These are phyloP conservation scores for Typhlichthys eigenmanni DNA, from an alignment of 2,797 vertebrate genomes.

Conservation along the genomic window DNA sequence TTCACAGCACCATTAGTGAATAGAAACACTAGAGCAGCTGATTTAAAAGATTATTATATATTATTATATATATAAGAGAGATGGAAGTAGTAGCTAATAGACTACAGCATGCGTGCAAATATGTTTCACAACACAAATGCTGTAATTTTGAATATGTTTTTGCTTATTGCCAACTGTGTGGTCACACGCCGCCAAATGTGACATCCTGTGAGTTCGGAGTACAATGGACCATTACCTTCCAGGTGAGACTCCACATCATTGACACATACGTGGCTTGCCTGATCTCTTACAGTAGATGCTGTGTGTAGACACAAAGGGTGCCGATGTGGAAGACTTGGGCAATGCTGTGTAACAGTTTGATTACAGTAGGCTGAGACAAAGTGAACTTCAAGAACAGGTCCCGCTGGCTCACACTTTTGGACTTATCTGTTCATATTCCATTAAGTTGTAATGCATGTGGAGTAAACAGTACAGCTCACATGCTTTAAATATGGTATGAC, in stretches of 20 bases:
- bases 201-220: too few species aligned
- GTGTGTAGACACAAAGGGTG: conserved; percentile 14
- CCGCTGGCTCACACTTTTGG: too few species aligned
- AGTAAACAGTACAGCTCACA: background rate
- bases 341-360: conserved; percentile 10
- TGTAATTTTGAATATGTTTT: too few species aligned
- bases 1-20: too few species aligned
- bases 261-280: conserved; percentile 9
- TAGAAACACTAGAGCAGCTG: too few species aligned
- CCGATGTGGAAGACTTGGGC: conserved; percentile 15
- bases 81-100: too few species aligned
- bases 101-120: too few species aligned
- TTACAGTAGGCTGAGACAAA: background rate
- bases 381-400: background rate
- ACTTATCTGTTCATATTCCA: background rate
- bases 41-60: too few species aligned
- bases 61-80: too few species aligned
- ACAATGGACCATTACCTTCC: conserved; percentile 4
- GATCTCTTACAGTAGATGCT: background rate
- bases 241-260: conserved; percentile 27
- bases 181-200: too few species aligned
- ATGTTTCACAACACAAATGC: too few species aligned
- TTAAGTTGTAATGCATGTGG: background rate
- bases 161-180: too few species aligned
- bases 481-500: background rate